Evolutionary conservation across 1,140 invertebrate genomes (phyloP).

Genomic region (Schmidtea mediterranea): DNA sequence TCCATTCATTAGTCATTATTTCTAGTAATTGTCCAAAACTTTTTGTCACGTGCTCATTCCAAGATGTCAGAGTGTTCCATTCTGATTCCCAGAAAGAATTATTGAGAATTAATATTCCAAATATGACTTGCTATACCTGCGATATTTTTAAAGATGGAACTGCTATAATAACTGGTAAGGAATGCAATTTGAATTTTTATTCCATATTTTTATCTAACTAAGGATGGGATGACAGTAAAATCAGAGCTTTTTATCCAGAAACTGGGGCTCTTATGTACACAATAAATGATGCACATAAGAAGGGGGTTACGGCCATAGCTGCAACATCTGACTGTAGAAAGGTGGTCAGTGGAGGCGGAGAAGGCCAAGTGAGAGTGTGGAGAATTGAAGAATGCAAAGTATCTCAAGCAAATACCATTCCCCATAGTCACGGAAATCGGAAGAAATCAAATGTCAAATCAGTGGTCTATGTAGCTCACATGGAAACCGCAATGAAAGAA

Average conservation of each 20-base stretch:
- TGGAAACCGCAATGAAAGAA: conserved; percentile 40
- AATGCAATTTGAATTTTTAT: conserved; percentile 5
- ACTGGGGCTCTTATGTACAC: conserved; percentile 46
- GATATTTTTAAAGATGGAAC: conserved; percentile 48
- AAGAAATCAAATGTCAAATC: too few species aligned
- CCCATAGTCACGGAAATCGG: too few species aligned
- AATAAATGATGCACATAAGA: conserved; percentile 56
- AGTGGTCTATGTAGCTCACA: too few species aligned
- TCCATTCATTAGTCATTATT: conserved; percentile 1
- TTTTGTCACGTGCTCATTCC: conserved; percentile 52
- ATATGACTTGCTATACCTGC: conserved; percentile 51
- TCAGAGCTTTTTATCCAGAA: conserved; percentile 49
- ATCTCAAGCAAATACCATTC: too few species aligned
- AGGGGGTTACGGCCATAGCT: conserved; percentile 47
- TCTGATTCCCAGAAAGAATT: conserved; percentile 43
- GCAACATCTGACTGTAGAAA: conserved; percentile 40
- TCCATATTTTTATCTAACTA: conserved; percentile 4
- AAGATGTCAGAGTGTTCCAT: conserved; percentile 59
- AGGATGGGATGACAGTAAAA: conserved; percentile 47
- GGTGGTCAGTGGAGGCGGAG: conserved; percentile 55
- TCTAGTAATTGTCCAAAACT: conserved; percentile 33
- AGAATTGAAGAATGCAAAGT: conserved; percentile 4
- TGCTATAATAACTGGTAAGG: conserved; percentile 43
- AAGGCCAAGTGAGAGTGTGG: conserved; percentile 39
- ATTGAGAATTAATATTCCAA: conserved; percentile 48